Conservation (phyloP, 2,797 vertebrate genomes). For the Rhynchonycteris naso region DNA sequence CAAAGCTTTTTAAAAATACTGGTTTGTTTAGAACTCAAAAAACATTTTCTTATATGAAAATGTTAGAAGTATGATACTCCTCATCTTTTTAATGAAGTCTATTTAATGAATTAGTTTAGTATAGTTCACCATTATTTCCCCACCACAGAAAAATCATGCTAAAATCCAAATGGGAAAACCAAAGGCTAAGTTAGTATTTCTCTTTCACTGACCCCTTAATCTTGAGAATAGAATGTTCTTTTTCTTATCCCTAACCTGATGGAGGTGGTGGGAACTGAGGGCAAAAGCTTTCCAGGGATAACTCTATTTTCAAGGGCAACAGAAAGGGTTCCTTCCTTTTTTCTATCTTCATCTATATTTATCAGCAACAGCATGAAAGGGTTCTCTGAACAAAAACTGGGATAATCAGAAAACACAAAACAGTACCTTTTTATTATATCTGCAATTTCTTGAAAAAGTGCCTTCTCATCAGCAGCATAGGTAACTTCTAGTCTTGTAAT, state of each 20-base stretch:
- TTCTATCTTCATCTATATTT: neutral
- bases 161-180: constrained; percentile 47
- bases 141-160: constrained; percentile 38
- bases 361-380: constrained; percentile 60
- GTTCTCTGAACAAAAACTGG: constrained; percentile 76
- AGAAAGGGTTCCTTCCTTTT: neutral
- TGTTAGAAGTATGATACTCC: no score
- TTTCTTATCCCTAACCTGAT: neutral
- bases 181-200: constrained; percentile 30
- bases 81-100: no score
- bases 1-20: neutral
- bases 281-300: constrained; percentile 3
- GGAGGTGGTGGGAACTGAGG: neutral
- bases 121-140: constrained; percentile 21
- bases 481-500: constrained; percentile 94
- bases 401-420: constrained; percentile 81
- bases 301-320: neutral
- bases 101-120: constrained; percentile 49
- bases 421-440: constrained; percentile 92
- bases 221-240: neutral
- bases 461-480: constrained; percentile 93
- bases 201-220: neutral
- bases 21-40: constrained; percentile 47
- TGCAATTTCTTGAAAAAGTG: constrained; percentile 94
- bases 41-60: neutral